Base-by-base conservation (phyloP, 2,888 invertebrate species). In the Cheilosia pagana region DNA sequence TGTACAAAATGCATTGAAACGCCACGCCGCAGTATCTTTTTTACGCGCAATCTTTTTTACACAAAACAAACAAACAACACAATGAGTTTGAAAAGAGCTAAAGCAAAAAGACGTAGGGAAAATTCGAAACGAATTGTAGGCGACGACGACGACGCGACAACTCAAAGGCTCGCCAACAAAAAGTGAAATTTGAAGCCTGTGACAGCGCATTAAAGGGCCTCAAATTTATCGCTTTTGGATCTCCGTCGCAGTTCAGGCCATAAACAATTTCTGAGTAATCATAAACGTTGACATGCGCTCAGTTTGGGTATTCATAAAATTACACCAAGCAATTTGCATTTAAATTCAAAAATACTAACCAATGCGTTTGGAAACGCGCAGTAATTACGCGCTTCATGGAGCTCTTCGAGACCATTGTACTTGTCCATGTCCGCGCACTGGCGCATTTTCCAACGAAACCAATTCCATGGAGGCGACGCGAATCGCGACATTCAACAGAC, bases 151-250 rank as follows among this genome's bases (percentile, higher is more conserved):
- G 43, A 43, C 60, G 45, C 43, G 23, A 35, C 31, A 35, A 50
- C 62, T 43, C 59, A 55, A 55, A 68, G 72, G 19, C 65, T 71
- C 10, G 43, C 70, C 10, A 5, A 75, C 74, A 72, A 81, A 76
- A 77, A 86, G 63, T 86, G 86, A 81, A 86, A 86, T 86, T 86
- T 53, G 86, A 86, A 77, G 76, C 19, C 85, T 86, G 81, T 81
- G 81, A 68, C 81, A 86, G 62, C 68, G 86, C 86, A 81, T 86
- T 86, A 86, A 86, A 81, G 85, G 85, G 85, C 75, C 59, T 85
- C 75, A 52, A 68, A 81, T 86, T 86, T 86, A 86, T 86, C 86
- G 86, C 77, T 72, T 86, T 77, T 48, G 71, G 67, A 86, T 81
- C 81, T 85, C 72, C 68, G 35, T 59, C 77, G 14, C 71, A 65